Percentiles rank a stretch among this genome's conserved stretches.
Conservation (phyloP, 23 tunicate species). For the Styela clava region DNA sequence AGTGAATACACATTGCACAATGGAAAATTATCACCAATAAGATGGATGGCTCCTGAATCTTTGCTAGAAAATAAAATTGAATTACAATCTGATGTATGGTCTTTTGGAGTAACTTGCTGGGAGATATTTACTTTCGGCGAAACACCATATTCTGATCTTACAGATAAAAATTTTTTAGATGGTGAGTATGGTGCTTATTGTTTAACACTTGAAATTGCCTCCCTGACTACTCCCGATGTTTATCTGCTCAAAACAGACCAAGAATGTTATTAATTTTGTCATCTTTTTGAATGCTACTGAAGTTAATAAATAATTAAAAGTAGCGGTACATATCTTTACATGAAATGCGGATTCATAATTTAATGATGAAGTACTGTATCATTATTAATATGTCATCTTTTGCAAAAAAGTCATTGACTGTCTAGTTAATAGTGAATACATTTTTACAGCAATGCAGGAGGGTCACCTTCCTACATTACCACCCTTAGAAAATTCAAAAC, state of each 20-base stretch:
- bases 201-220: too few relatives aligned
- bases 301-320: background rate
- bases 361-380: too few relatives aligned
- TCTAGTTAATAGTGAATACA: too few relatives aligned
- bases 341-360: too few relatives aligned
- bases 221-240: too few relatives aligned
- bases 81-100: slow-evolving; percentile 82
- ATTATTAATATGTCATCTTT: too few relatives aligned
- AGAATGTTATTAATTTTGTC: too few relatives aligned
- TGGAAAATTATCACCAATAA: slow-evolving; percentile 50
- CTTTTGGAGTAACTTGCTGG: slow-evolving; percentile 96
- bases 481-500: slow-evolving; percentile 56
- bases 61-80: slow-evolving; percentile 30
- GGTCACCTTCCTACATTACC: slow-evolving; percentile 45
- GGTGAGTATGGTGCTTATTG: too few relatives aligned
- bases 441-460: slow-evolving; percentile 32
- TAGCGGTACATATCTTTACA: too few relatives aligned
- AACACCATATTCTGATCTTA: slow-evolving; percentile 43
- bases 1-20: slow-evolving; percentile 43
- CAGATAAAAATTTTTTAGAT: slow-evolving; percentile 42
- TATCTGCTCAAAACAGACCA: too few relatives aligned
- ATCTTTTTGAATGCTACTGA: background rate
- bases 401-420: too few relatives aligned
- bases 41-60: slow-evolving; percentile 95
- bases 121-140: slow-evolving; percentile 83